These are phyloP conservation scores for Molossus molossus DNA, from an alignment of 2,797 vertebrate species.

Conservation along the genomic window DNA sequence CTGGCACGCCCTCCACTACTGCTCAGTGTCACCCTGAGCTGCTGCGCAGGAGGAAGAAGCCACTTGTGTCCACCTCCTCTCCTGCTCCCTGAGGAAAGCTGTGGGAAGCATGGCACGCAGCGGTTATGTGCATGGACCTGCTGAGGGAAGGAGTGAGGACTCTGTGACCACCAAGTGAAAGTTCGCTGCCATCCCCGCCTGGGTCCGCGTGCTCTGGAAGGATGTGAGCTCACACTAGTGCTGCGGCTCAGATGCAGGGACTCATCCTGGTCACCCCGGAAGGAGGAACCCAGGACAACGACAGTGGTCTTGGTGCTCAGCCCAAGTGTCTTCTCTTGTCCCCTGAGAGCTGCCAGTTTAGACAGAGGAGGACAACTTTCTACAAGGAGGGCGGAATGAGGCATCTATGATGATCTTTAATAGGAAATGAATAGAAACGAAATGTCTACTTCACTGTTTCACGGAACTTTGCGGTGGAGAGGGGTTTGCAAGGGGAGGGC, in stretches of 20 bases:
- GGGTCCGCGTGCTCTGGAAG: accelerated
- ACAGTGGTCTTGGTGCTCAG: background rate
- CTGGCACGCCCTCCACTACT: background rate
- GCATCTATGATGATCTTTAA: constrained; percentile 29
- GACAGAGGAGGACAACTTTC: background rate
- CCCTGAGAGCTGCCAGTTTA: background rate
- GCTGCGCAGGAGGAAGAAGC: background rate
- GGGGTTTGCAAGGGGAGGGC: constrained; percentile 29
- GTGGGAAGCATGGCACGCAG: background rate
- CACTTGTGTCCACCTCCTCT: background rate
- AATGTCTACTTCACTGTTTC: constrained; percentile 27
- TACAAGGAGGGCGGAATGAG: background rate
- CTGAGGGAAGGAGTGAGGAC: background rate
- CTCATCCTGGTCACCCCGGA: background rate
- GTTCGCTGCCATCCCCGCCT: background rate
- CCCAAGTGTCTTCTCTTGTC: background rate
- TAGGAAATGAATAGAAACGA: constrained; percentile 17
- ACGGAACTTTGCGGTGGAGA: constrained; percentile 2
- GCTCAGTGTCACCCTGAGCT: background rate
- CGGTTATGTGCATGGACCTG: constrained; percentile 12
- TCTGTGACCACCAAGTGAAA: background rate
- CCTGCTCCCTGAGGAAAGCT: background rate
- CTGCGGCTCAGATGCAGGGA: background rate
- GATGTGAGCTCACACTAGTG: background rate
- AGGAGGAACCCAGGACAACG: background rate